Conservation (phyloP, 1,140 invertebrate genomes). For the Phenacoccus solenopsis region DNA sequence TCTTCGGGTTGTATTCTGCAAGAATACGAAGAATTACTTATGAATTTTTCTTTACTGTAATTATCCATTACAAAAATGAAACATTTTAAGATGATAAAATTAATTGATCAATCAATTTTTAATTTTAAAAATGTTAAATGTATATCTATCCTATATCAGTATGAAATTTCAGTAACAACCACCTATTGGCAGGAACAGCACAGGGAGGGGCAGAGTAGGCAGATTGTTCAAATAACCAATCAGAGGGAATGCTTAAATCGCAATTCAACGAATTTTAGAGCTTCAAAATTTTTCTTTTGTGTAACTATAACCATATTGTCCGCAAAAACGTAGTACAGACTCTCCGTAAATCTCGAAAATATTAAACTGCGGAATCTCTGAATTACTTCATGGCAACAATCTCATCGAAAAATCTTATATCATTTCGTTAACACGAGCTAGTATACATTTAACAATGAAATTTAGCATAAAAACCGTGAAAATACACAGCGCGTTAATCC, state of each 20-base stretch:
- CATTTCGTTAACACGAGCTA: background rate
- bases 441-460: background rate
- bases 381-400: background rate
- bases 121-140: background rate
- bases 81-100: too few species aligned
- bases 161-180: background rate
- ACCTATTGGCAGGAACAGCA: too few species aligned
- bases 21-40: too few species aligned
- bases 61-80: too few species aligned
- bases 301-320: background rate
- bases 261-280: background rate
- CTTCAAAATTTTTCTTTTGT: background rate
- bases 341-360: background rate
- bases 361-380: background rate
- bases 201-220: too few species aligned
- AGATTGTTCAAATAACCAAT: background rate
- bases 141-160: background rate
- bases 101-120: too few species aligned
- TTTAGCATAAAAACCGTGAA: background rate
- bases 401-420: background rate
- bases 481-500: background rate
- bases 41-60: too few species aligned
- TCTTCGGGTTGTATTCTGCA: conserved; percentile 11
- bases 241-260: background rate
- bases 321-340: background rate